phyloP scores from a whole-genome alignment of 2,113 vertebrate genomes.

The Hyperoodon ampullatus region DNA sequence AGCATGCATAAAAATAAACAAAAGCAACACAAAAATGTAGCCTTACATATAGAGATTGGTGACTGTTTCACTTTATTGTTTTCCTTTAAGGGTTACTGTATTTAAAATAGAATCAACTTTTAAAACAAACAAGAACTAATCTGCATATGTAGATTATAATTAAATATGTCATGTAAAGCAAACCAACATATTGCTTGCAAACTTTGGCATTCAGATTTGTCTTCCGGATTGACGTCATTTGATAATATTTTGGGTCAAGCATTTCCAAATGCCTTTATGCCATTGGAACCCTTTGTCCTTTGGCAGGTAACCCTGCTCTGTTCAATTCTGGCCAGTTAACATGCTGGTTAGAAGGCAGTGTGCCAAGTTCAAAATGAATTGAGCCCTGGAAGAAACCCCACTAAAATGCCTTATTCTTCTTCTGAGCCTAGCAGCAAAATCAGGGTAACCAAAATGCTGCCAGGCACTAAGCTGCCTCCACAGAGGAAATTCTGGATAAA shows the following conservation, averaged over 20 bases:
- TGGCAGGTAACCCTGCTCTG: neutral
- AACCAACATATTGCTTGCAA: neutral
- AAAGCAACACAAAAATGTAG: neutral
- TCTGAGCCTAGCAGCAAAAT: neutral
- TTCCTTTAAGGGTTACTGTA: neutral
- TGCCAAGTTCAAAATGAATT: constrained; percentile 27
- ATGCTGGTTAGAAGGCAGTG: neutral
- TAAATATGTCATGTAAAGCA: neutral
- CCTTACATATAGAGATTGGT: neutral
- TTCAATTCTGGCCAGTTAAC: neutral
- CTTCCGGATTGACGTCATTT: neutral
- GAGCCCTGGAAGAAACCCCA: constrained; percentile 8
- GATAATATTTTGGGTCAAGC: neutral
- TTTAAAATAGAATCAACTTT: neutral
- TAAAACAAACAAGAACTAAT: neutral
- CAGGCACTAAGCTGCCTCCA: constrained; percentile 9
- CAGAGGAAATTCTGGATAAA: constrained; percentile 57
- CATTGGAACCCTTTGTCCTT: constrained; percentile 4
- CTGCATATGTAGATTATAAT: neutral
- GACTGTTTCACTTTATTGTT: neutral
- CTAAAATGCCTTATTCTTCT: neutral
- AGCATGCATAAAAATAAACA: neutral
- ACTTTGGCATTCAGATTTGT: neutral
- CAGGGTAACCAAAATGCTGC: constrained; percentile 46
- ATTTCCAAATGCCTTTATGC: fast-evolving